phyloP scores from a whole-genome alignment of 2,888 invertebrate species.

The Drosophila parthenogenetica region DNA sequence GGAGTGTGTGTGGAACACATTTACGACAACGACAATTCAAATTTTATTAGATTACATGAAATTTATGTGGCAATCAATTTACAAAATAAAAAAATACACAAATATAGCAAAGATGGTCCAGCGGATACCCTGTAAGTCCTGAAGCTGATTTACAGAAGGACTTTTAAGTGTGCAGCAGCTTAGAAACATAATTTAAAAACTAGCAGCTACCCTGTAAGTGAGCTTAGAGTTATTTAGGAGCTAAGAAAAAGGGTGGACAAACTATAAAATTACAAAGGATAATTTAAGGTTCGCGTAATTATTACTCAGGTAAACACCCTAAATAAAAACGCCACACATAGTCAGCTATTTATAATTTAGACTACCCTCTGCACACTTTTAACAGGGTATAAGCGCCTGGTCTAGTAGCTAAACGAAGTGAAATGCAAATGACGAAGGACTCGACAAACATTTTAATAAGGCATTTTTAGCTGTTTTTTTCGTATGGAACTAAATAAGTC shows the following conservation, averaged over 20 bases:
- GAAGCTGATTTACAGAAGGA: neutral
- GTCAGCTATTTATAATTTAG: too few relatives aligned
- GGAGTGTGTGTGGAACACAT: conserved; percentile 29
- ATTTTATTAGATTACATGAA: conserved; percentile 80
- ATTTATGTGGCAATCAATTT: conserved; percentile 80
- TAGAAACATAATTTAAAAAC: too few relatives aligned
- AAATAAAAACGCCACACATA: neutral
- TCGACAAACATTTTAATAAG: conserved; percentile 72
- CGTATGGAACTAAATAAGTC: conserved; percentile 71
- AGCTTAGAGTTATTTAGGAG: too few relatives aligned
- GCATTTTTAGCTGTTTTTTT: conserved; percentile 30
- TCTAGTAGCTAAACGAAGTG: conserved; percentile 43
- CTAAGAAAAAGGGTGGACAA: too few relatives aligned
- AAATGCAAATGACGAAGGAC: conserved; percentile 69
- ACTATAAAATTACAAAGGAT: too few relatives aligned
- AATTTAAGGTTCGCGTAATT: too few relatives aligned
- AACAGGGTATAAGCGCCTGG: conserved; percentile 12
- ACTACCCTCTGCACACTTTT: neutral
- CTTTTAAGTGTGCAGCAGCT: neutral
- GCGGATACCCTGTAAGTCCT: neutral
- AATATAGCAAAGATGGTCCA: neutral
- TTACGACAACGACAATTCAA: conserved; percentile 74
- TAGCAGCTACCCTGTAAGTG: too few relatives aligned
- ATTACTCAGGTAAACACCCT: neutral
- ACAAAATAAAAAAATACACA: conserved; percentile 38